Conservation (phyloP, 2,113 vertebrate genomes). For the Aramus guarauna region DNA sequence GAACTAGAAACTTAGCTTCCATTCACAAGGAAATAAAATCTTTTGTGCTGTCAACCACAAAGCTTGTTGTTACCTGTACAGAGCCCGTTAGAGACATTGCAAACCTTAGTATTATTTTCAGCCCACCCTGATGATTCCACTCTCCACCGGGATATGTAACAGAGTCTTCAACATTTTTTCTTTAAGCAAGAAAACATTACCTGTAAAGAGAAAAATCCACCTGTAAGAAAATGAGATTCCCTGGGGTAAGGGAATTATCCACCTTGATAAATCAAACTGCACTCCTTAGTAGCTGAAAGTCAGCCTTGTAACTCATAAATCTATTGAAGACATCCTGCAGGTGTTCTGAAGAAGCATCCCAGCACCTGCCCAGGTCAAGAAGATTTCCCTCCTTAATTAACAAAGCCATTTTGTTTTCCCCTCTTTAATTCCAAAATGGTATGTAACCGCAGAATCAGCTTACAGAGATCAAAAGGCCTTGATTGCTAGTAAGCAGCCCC, state of each 20-base stretch:
- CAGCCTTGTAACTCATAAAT: background rate
- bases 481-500: background rate
- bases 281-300: background rate
- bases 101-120: background rate
- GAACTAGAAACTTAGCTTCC: background rate
- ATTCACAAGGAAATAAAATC: background rate
- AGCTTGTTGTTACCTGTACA: background rate
- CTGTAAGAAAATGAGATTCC: background rate
- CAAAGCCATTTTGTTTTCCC: background rate
- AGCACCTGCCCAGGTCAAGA: background rate
- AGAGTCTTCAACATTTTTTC: background rate
- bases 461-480: background rate
- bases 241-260: background rate
- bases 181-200: background rate
- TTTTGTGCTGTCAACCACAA: background rate
- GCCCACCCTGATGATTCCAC: background rate
- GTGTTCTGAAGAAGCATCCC: background rate
- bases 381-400: slow-evolving; percentile 24
- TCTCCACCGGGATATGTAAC: background rate
- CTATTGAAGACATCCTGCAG: background rate
- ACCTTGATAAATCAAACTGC: background rate
- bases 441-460: background rate
- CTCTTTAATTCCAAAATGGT: background rate
- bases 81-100: background rate
- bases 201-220: background rate